These are phyloP conservation scores for Hypolimnas misippus DNA, from an alignment of 2,888 invertebrate species.

Conservation along the genomic window DNA sequence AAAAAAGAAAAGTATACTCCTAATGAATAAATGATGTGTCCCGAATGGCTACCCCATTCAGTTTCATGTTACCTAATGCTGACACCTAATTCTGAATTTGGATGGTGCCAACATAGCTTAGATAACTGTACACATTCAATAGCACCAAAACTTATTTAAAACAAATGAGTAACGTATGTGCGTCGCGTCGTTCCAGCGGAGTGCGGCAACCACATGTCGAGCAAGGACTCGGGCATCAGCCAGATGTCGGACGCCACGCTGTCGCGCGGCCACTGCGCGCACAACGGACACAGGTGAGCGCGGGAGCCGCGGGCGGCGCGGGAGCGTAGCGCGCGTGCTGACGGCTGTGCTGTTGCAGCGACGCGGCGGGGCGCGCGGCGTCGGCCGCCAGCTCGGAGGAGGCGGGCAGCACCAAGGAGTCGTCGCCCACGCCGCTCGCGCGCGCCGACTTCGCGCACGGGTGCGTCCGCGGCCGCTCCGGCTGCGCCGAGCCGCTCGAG, in stretches of 20 bases:
- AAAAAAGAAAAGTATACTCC: too few species aligned
- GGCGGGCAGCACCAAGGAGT: constrained; percentile 78
- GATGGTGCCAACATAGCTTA: too few species aligned
- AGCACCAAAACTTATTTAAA: too few species aligned
- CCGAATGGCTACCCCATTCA: too few species aligned
- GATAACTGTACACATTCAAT: too few species aligned
- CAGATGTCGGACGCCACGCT: constrained; percentile 88
- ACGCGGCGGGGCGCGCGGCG: constrained; percentile 63
- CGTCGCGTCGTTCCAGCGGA: constrained; percentile 56
- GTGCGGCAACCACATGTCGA: constrained; percentile 87
- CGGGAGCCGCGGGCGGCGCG: neutral
- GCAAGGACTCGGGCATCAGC: constrained; percentile 95
- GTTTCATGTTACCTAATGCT: too few species aligned
- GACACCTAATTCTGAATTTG: too few species aligned
- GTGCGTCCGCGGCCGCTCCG: constrained; percentile 47
- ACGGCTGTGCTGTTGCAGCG: constrained; percentile 49
- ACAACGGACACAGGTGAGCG: constrained; percentile 81
- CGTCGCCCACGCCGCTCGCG: constrained; percentile 68
- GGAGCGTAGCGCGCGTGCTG: neutral
- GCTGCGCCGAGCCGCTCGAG: too few species aligned
- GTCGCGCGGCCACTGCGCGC: constrained; percentile 68
- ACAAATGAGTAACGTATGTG: neutral
- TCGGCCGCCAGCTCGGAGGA: constrained; percentile 80
- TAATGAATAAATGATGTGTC: too few species aligned
- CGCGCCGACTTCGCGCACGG: constrained; percentile 60